Base-by-base conservation (phyloP, 2,113 vertebrate species). In the Percina caprodes region DNA sequence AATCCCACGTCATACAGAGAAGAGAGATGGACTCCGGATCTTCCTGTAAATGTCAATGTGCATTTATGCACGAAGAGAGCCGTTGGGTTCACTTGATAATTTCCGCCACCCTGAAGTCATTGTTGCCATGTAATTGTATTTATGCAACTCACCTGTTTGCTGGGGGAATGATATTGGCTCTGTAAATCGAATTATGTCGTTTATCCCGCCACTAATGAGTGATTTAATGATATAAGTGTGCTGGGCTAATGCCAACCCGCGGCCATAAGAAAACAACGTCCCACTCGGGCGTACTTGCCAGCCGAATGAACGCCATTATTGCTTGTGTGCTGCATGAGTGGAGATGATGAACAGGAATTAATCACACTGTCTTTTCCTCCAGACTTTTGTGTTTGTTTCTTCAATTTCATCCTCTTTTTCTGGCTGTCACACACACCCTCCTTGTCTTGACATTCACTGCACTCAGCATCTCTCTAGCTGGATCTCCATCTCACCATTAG, bases 271-370 rank as follows among this genome's bases (percentile, higher is more conserved):
- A 94, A 95, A 93, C 93, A 79, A 54, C 79, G 79, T 95, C 93
- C 94, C 87, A 39, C 78, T 86, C 90, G 75, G 87, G 91, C 84
- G 59, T 88, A 80, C 91, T 90, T 86, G 84, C 88, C 77, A 84
- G 89, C 90, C 91, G 92, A 95, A 94, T 95, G 88, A 94, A 94
- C 77, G 89, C 91, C 89, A 94, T 95, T 92, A 95, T 94, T 93
- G 86, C 90, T 86, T 45, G 83, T 92, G 93, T 82, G 54, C 10
- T 91, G 95, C 91, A 90, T 92, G 94, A 93, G 76, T 83, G 88
- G 94, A 87, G 88, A 78, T 86, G 92, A 92, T 84, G 51, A 86
- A 88, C 66, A 39, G 82, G 79, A 88, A 93, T 95, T 91, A 90
- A 93, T 96, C 93, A 88, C 79, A 54, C 69, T 88, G 72, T 90